Evolutionary conservation across 1,140 invertebrate genomes (phyloP).

Genomic region (Euwallacea fornicatus): DNA sequence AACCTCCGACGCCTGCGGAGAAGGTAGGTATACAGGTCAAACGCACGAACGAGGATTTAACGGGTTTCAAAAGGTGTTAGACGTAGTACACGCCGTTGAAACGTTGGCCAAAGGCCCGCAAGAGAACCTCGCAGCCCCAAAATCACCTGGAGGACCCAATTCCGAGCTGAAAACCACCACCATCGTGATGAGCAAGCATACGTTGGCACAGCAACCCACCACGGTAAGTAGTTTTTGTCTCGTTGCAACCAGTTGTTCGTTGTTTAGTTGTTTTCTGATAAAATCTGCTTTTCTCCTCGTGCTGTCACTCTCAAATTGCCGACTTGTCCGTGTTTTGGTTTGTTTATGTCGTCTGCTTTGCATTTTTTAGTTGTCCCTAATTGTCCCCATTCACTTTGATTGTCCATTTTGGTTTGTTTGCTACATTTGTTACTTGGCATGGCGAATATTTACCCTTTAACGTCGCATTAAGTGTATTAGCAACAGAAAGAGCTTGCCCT

Average conservation of each 20-base stretch:
- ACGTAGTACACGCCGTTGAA: slow-evolving; percentile 86
- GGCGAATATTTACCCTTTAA: too few species aligned
- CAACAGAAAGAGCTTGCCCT: too few species aligned
- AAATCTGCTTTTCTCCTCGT: too few species aligned
- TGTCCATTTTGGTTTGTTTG: too few species aligned
- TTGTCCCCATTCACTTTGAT: too few species aligned
- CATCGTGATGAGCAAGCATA: slow-evolving; percentile 93
- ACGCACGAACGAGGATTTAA: background rate
- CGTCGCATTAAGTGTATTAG: too few species aligned
- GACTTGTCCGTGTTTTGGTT: too few species aligned
- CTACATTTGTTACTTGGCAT: too few species aligned
- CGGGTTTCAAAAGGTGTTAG: slow-evolving; percentile 61
- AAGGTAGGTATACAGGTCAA: slow-evolving; percentile 52
- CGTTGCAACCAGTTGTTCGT: background rate
- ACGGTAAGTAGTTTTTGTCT: slow-evolving; percentile 56
- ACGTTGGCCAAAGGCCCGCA: slow-evolving; percentile 68
- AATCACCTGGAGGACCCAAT: slow-evolving; percentile 70
- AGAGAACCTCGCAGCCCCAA: slow-evolving; percentile 68
- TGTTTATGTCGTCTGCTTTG: too few species aligned
- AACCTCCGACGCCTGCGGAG: slow-evolving; percentile 49
- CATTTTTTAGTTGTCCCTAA: too few species aligned
- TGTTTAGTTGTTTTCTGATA: too few species aligned
- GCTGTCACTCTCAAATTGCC: too few species aligned
- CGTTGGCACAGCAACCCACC: slow-evolving; percentile 65
- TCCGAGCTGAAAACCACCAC: slow-evolving; percentile 84